Evolutionary conservation across 2,797 vertebrate genomes (phyloP).

Genomic region (Lepidocolaptes lacrymiger): DNA sequence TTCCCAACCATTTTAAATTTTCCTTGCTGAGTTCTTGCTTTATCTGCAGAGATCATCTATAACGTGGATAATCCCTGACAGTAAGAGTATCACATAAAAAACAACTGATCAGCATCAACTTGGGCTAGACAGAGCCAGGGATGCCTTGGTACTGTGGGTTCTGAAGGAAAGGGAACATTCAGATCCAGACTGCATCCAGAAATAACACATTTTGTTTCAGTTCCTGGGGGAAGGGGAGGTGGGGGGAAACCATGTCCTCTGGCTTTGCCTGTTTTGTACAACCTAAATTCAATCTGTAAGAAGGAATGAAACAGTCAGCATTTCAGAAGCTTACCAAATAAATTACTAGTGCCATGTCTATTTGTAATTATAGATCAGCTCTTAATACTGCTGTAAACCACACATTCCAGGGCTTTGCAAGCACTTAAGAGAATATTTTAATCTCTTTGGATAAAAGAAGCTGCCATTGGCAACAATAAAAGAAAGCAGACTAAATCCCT

Average conservation of each 20-base stretch:
- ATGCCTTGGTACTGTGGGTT: background rate
- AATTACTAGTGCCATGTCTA: slow-evolving; percentile 19
- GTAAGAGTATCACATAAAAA: background rate
- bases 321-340: slow-evolving; percentile 49
- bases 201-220: slow-evolving; percentile 38
- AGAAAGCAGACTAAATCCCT: background rate
- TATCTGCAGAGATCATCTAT: background rate
- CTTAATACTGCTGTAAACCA: slow-evolving; percentile 40
- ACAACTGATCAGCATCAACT: background rate
- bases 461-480: background rate
- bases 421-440: slow-evolving; percentile 1
- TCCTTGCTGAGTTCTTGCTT: background rate
- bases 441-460: slow-evolving; percentile 29
- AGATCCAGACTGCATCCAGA: background rate
- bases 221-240: background rate
- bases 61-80: background rate
- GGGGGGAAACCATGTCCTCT: background rate
- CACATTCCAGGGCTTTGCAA: background rate
- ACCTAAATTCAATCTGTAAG: slow-evolving; percentile 17
- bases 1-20: background rate
- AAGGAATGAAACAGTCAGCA: slow-evolving; percentile 63
- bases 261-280: slow-evolving; percentile 38
- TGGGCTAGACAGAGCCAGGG: background rate
- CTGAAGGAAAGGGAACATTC: background rate
- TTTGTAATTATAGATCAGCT: slow-evolving; percentile 49